Evolutionary conservation across 1,140 invertebrate species (phyloP), one percentile per base, ranked within the genome.

Genomic region (Hormaphis cornu): DNA sequence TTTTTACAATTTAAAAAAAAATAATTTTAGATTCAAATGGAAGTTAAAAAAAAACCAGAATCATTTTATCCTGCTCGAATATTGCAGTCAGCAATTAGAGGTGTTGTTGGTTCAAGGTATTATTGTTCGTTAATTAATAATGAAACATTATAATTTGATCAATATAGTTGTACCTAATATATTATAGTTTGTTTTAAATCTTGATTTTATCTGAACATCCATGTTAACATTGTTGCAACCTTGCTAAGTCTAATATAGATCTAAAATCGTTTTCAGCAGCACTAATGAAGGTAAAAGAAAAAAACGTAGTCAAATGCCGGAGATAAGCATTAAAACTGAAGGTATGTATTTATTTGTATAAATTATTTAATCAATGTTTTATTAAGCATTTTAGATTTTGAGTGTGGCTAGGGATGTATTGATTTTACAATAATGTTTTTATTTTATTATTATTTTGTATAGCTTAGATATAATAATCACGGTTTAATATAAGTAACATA

Each of bases 241-340:
- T 22, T 44, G 20, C n/a, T 44, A 44, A 1, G 33, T 9, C 33
- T 10, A n/a, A 33, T 0, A 37, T 22, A 0, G 28, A 8, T 53
- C n/a, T n/a, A n/a, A 7, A 40, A 24, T 24, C 48, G 48, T 46
- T 48, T 66, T 35, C 12, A 66, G 61, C 28, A 33, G 61, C 35
- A 8, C 28, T 35, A 50, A 33, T 22, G 44, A 66, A 33, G 28
- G 14, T 7, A 50, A 66, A 22, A 46, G 61, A 46, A 66, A 66
- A 24, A 48, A 48, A 35, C 44, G 24, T 48, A 20, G 24, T 22
- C 30, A 66, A 48, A 33, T 66, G 4, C 61, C 44, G 9, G 61
- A 66, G 35, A 66, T 66, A 16, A 66, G 61, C 14, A 66, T 66
- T 20, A 66, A 66, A 66, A 66, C 61, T 8, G 61, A 66, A 66